These are phyloP conservation scores for Sepiola atlantica DNA, from an alignment of 2,888 invertebrate species.

Conservation along the genomic window DNA sequence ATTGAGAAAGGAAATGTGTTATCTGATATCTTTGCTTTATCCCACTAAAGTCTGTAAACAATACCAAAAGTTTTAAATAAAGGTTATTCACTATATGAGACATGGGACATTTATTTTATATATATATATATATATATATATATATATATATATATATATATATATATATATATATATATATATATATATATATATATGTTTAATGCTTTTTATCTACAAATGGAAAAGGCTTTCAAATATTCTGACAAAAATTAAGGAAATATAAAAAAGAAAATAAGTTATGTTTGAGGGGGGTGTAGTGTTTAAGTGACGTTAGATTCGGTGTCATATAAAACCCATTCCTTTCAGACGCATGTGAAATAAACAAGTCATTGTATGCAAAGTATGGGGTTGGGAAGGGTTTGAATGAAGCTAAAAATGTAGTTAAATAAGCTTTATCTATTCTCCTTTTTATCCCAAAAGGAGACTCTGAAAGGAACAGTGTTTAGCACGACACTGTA, in stretches of 20 bases:
- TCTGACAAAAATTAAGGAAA: neutral
- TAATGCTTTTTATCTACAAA: neutral
- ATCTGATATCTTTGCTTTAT: constrained; percentile 4
- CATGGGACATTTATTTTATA: no score
- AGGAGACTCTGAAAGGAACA: no score
- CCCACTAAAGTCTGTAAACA: neutral
- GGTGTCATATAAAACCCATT: no score
- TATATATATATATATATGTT: neutral
- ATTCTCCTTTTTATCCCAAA: neutral
- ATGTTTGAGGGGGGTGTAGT: no score
- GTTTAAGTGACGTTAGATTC: no score
- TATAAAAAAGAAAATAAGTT: neutral
- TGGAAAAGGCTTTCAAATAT: neutral
- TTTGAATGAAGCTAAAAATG: neutral
- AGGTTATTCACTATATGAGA: neutral
- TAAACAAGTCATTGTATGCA: neutral
- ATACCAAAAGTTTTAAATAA: neutral
- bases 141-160: no score
- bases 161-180: neutral
- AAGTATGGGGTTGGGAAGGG: neutral
- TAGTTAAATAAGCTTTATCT: neutral
- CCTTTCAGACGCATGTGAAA: neutral
- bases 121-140: no score
- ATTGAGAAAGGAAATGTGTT: neutral
- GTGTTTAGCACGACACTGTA: no score